Evolutionary conservation across 2,797 vertebrate species (phyloP).

Genomic region (Rhodeus uyekii): DNA sequence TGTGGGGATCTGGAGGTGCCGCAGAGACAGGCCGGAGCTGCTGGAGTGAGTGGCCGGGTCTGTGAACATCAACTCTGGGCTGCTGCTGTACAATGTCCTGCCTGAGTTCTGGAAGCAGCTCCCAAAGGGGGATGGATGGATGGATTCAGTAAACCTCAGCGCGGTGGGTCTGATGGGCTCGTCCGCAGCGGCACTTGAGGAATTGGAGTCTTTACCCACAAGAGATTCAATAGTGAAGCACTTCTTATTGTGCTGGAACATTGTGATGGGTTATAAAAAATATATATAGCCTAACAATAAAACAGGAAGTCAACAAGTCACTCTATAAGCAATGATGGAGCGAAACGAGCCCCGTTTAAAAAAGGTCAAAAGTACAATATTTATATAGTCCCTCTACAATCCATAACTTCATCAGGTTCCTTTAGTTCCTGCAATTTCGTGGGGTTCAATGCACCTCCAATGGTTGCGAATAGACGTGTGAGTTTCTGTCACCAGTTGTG

Average conservation of each 20-base stretch:
- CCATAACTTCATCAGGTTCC: conserved; percentile 63
- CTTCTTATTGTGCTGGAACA: conserved; percentile 80
- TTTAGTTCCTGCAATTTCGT: conserved; percentile 3
- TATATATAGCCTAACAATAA: neutral
- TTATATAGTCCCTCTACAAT: conserved; percentile 57
- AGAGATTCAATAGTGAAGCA: conserved; percentile 84
- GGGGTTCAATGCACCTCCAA: conserved; percentile 4
- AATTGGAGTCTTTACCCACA: conserved; percentile 76
- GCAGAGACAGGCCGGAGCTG: conserved; percentile 72
- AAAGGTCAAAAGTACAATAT: conserved; percentile 40
- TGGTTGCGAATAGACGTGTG: neutral
- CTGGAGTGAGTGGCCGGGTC: conserved; percentile 73
- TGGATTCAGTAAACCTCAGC: conserved; percentile 76
- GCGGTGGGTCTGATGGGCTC: conserved; percentile 82
- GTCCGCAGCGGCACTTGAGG: conserved; percentile 63
- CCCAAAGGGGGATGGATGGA: conserved; percentile 75
- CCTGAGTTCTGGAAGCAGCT: conserved; percentile 76
- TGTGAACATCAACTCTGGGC: conserved; percentile 75
- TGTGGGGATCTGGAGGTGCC: conserved; percentile 75
- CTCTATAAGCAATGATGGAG: neutral
- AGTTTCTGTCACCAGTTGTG: conserved; percentile 7
- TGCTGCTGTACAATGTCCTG: conserved; percentile 74
- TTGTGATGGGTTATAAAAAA: conserved; percentile 50
- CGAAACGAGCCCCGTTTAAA: neutral
- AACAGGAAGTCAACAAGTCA: neutral